Evolutionary conservation across 2,797 vertebrate genomes (phyloP), one percentile per base, ranked within the genome.

Genomic region (Enteromius thamalakanensis): DNA sequence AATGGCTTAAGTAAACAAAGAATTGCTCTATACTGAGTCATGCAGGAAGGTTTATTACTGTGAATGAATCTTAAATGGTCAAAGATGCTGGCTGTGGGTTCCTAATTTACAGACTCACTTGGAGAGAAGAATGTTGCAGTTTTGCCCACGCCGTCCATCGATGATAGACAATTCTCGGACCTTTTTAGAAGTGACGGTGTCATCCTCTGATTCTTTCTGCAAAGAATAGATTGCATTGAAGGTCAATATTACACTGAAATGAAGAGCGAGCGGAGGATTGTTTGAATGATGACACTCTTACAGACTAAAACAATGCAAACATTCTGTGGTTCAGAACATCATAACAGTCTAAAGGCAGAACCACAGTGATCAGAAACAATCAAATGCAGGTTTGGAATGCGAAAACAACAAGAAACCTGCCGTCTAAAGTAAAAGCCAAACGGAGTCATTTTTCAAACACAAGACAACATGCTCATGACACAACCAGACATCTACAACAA

Each of bases 71-170:
- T 68, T 71, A 47, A 83, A 49, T 15, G 26, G 51, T 78, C 74
- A 70, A 78, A 71, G 75, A 70, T 62, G 65, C 32, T 47, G 65
- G 68, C 55, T 23, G 53, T 34, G 60, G 29, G 26, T 37, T 40
- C 21, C 37, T n/a, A 12, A 84, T 14, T 11, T 26, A n/a, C 40
- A 67, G 53, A 88, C 90, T 83, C 92, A 99, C 97, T 96, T 96
- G 81, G 97, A 97, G 3, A 99, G 95, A 76, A 99, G 95, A 88
- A 99, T 99, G 89, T 97, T 97, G 91, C 97, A 99, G 76, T 98
- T 99, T 91, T 98, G 97, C 29, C 97, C 97, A 91, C 97, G 94
- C 14, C 97, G 95, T 5, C 97, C 97, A 0, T 99, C 97, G 17
- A 99, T 98, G 79, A 99, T 96, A 0, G 97, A 99, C 86, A 99